phyloP scores from a whole-genome alignment of 37 sponge, comb jelly and placozoan species.

The Haliclona indistincta region DNA sequence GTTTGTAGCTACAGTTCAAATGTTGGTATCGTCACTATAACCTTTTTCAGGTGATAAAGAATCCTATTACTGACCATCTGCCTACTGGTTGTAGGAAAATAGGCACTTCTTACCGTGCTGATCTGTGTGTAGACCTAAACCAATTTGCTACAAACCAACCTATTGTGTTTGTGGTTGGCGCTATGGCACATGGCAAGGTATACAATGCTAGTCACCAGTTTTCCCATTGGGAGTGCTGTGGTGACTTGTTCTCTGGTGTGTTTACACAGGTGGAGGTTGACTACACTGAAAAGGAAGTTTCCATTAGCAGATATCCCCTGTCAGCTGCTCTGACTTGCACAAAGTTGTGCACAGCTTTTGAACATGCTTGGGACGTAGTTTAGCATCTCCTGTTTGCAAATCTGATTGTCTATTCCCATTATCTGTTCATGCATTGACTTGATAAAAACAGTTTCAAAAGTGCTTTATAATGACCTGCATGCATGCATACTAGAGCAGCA shows the following conservation, averaged over 20 bases:
- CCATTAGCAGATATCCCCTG: conserved; percentile 96
- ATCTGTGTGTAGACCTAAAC: conserved; percentile 74
- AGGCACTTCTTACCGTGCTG: conserved; percentile 89
- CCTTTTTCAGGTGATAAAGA: conserved; percentile 88
- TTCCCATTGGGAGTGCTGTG: neutral
- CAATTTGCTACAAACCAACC: conserved; percentile 83
- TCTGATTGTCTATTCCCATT: neutral
- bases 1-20: conserved; percentile 17
- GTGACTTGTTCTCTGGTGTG: neutral
- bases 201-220: neutral
- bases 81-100: conserved; percentile 91
- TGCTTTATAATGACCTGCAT: neutral
- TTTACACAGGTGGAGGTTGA: conserved; percentile 76
- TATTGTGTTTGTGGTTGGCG: conserved; percentile 95
- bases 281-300: conserved; percentile 88
- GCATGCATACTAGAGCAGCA: neutral
- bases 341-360: conserved; percentile 93
- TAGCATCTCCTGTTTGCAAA: neutral
- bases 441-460: too few relatives aligned
- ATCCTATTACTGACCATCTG: conserved; percentile 92
- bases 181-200: conserved; percentile 98
- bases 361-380: conserved; percentile 84
- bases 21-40: neutral
- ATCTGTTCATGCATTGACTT: too few relatives aligned
- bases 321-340: conserved; percentile 98